Evolutionary conservation across 2,888 invertebrate genomes (phyloP).

Genomic region (Platycnemis pennipes): DNA sequence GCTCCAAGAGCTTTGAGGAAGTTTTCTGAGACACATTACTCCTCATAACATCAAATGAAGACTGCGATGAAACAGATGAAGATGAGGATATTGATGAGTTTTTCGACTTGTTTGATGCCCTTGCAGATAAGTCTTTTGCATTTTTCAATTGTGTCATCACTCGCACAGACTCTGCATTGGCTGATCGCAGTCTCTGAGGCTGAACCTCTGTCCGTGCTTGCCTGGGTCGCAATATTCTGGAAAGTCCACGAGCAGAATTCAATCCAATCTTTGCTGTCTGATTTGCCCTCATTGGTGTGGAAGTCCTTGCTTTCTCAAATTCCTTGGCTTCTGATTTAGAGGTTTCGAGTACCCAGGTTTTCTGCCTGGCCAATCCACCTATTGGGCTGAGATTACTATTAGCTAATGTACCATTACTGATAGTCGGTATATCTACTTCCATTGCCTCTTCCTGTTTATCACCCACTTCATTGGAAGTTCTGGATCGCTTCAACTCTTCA

Average conservation of each 20-base stretch:
- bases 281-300: not conserved
- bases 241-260: not conserved
- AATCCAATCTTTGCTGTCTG: not conserved
- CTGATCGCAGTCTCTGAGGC: not conserved
- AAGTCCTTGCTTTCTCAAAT: not conserved
- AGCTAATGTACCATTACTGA: not conserved
- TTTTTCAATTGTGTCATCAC: not conserved
- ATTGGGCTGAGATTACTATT: not conserved
- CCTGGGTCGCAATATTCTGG: not conserved
- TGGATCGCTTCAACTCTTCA: not conserved
- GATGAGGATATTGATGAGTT: not conserved
- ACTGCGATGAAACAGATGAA: not conserved
- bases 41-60: not conserved
- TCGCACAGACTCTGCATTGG: not conserved
- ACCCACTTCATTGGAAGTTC: not conserved
- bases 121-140: not conserved
- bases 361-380: not conserved
- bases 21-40: not conserved
- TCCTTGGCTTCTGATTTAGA: not conserved
- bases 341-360: not conserved
- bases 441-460: not conserved
- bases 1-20: not conserved
- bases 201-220: slow-evolving; percentile 7
- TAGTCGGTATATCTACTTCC: not conserved
- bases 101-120: not conserved